Percentiles rank a stretch among this genome's conserved stretches.
Evolutionary conservation across 2,888 invertebrate species (phyloP).

Genomic region (Cephus rjabovi): DNA sequence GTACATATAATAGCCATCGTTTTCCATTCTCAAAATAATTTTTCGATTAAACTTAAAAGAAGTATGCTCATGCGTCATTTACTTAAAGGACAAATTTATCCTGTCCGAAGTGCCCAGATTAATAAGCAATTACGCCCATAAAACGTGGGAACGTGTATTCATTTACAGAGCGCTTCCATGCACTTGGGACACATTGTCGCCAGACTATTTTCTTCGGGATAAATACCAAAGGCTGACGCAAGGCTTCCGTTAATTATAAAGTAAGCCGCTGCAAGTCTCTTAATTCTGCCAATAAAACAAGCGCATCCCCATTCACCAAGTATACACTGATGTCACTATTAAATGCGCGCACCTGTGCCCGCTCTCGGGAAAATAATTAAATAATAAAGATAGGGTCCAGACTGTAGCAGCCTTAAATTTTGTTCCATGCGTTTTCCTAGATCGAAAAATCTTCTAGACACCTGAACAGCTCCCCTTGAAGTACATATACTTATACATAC

Average conservation of each 20-base stretch:
- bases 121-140: background rate
- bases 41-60: too few relatives aligned
- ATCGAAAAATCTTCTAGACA: background rate
- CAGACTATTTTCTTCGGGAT: constrained; percentile 13
- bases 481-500: background rate
- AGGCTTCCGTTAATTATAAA: constrained; percentile 46
- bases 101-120: background rate
- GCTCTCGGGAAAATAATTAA: constrained; percentile 40
- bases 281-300: constrained; percentile 57
- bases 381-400: constrained; percentile 32
- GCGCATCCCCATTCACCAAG: constrained; percentile 32
- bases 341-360: constrained; percentile 39
- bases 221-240: constrained; percentile 34
- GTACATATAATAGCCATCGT: too few relatives aligned
- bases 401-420: constrained; percentile 1
- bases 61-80: background rate
- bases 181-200: constrained; percentile 4
- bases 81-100: background rate
- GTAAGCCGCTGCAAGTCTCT: constrained; percentile 45
- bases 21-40: too few relatives aligned
- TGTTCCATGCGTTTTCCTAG: background rate
- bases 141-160: background rate
- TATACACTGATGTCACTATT: constrained; percentile 36
- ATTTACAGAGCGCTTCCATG: background rate
- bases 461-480: background rate